These are phyloP conservation scores for Megaceryle maxima DNA, from an alignment of 2,113 vertebrate species.

Conservation along the genomic window DNA sequence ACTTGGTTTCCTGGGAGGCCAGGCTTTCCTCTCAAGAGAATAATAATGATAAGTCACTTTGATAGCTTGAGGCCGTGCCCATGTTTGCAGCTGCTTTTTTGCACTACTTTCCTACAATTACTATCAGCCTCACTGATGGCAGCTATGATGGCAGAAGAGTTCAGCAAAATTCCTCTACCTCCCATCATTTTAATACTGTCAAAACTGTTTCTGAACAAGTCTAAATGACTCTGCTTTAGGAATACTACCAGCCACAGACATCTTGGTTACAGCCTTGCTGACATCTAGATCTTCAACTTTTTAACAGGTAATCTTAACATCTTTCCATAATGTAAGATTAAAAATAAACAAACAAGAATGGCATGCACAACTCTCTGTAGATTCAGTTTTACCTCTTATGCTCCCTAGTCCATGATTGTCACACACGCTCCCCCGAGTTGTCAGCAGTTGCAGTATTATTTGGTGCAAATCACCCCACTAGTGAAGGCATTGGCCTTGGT, in stretches of 20 bases:
- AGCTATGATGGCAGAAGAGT: not conserved
- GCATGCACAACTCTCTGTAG: fast-evolving
- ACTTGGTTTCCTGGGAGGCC: constrained; percentile 33
- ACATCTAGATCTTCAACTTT: not conserved
- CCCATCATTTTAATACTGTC: not conserved
- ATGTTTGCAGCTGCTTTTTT: not conserved
- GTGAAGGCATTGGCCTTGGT: not conserved
- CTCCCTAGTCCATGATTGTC: not conserved
- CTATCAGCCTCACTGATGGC: not conserved
- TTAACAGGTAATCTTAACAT: not conserved
- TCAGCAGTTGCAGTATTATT: not conserved
- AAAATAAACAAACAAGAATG: not conserved
- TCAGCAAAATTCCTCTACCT: not conserved
- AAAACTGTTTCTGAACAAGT: not conserved
- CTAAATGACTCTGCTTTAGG: not conserved
- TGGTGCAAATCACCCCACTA: not conserved
- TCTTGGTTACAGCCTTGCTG: not conserved
- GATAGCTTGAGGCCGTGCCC: not conserved
- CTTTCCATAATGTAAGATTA: not conserved
- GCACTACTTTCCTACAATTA: not conserved
- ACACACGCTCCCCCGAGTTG: fast-evolving
- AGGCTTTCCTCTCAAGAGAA: not conserved
- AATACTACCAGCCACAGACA: not conserved
- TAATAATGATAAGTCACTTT: not conserved
- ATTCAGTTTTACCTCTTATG: not conserved